Percentiles rank a stretch among this genome's conserved stretches.
Conservation (phyloP, 2,888 invertebrate species). For the Julus scandinavius region DNA sequence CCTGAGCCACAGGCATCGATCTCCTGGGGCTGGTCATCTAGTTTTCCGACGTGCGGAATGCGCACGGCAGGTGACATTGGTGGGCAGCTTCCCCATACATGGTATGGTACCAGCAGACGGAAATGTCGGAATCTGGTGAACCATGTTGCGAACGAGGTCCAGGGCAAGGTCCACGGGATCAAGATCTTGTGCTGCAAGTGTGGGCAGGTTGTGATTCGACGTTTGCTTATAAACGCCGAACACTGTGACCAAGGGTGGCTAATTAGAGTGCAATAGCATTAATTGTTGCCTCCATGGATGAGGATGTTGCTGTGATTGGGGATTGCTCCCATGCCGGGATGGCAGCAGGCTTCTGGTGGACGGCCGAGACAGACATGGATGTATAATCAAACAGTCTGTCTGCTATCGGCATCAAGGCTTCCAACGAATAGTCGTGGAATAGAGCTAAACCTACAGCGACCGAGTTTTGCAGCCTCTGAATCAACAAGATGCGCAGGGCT, state of each 20-base stretch:
- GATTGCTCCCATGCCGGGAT: background rate
- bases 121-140: no score
- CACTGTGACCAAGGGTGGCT: background rate
- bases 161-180: no score
- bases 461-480: background rate
- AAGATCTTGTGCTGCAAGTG: background rate
- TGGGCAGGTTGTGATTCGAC: background rate
- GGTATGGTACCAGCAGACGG: slow-evolving; percentile 28
- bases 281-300: no score
- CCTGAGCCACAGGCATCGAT: background rate
- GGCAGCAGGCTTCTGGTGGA: background rate
- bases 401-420: background rate
- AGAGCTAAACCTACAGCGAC: background rate
- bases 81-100: background rate
- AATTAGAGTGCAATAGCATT: background rate
- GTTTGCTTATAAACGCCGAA: background rate
- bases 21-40: background rate
- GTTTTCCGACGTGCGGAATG: background rate
- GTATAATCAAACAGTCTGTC: background rate
- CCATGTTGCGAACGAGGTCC: no score
- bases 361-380: background rate
- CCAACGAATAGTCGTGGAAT: background rate
- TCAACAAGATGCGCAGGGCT: background rate
- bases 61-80: background rate
- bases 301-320: no score